Base-by-base conservation (phyloP, 2,888 invertebrate genomes). In the Azorinus chamasolen region DNA sequence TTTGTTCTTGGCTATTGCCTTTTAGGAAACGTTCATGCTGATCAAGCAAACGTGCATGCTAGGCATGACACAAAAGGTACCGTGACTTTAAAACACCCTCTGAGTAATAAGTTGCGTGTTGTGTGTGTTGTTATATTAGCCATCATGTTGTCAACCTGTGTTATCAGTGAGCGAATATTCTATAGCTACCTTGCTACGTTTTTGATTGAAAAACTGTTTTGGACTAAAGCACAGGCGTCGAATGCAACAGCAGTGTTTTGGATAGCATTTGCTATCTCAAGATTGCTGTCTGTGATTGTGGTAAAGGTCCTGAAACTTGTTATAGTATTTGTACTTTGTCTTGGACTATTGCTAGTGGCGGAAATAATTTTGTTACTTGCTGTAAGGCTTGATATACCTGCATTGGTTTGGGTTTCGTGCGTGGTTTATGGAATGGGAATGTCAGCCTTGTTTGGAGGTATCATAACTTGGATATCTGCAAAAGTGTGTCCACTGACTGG, bases 371-470 rank as follows among this genome's bases (percentile, higher is more conserved):
- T 86, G 45, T 65, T 74, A 46, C 22, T 82, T 24, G 74, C 79
- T 16, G 74, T 83, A 0, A 51, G 66, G 55, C 71, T 51, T 27
- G 20, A 16, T 0, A 65, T 73, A 32, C 64, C 74, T 32, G 62
- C 55, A 24, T 68, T 81, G 16, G 65, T 84, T n/a, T 93, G 93
- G 92, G 64, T 91, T 4, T 90, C 91, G 25, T 83, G 92, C 5
- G 89, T 88, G 1, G 46, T 91, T 1, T 78, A 92, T 2, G 93
- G 93, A 1, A 79, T 92, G n/a, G 93, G 93, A 3, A 87, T 93
- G 83, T 92, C 93, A 0, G 91, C 93, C 1, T 90, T 93, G 16
- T 93, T 93, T 72, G 93, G 93, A 1, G 90, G 93, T 0, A 90
- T 91, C 16, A 88, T 93, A 50, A 86, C 91, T 16, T 94, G 93